phyloP scores from a whole-genome alignment of 2,113 vertebrate species.

The Mungos mungo region DNA sequence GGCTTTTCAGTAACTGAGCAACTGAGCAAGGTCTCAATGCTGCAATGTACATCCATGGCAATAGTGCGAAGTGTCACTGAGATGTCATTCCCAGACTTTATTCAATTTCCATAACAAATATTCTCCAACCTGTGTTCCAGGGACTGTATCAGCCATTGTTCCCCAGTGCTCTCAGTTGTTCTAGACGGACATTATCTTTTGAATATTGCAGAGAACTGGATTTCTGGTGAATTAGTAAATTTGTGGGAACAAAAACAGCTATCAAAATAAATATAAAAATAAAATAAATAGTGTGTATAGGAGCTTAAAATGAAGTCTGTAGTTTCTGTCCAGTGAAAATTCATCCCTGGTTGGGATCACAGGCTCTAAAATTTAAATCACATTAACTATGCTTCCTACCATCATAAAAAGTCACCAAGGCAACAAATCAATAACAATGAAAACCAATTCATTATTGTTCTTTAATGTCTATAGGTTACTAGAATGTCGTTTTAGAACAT shows the following conservation, averaged over 20 bases:
- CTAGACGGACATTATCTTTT: background rate
- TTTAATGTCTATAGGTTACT: background rate
- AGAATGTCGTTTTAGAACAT: background rate
- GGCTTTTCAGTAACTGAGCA: slow-evolving; percentile 1
- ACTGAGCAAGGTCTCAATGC: background rate
- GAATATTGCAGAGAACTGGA: background rate
- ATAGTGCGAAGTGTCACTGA: background rate
- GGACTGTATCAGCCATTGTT: background rate
- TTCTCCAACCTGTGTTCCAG: background rate
- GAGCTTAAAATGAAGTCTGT: background rate
- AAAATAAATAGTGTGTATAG: background rate
- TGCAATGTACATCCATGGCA: background rate
- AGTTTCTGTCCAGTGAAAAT: background rate
- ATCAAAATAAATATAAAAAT: background rate
- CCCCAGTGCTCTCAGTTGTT: background rate
- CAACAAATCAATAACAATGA: background rate
- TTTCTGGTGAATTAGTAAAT: background rate
- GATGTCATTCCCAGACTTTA: background rate
- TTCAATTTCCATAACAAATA: background rate
- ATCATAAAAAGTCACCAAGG: background rate
- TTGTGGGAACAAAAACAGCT: background rate
- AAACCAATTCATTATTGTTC: background rate
- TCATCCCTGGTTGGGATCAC: background rate
- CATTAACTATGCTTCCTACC: background rate
- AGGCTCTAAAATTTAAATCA: background rate